Conservation (phyloP, 2,113 vertebrate species). For the Sorex araneus region DNA sequence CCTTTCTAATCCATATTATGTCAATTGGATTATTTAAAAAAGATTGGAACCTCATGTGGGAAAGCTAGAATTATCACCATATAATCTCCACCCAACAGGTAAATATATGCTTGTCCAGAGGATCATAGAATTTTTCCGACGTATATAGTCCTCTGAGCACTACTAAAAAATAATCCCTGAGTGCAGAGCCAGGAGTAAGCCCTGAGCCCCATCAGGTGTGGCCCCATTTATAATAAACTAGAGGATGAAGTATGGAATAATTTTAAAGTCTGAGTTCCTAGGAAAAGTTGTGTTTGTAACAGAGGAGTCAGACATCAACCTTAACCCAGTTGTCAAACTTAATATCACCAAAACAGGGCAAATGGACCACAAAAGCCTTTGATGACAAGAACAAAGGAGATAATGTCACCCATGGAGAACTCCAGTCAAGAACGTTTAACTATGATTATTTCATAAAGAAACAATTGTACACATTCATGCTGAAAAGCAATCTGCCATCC, state of each 20-base stretch:
- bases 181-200: too few species aligned
- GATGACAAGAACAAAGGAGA: not conserved
- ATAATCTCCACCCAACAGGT: not conserved
- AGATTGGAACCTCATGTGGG: not conserved
- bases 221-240: not conserved
- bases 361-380: not conserved
- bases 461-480: not conserved
- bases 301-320: not conserved
- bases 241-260: not conserved
- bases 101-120: not conserved
- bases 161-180: too few species aligned
- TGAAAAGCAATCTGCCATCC: not conserved
- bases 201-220: too few species aligned
- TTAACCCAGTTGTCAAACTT: conserved; percentile 23
- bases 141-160: too few species aligned
- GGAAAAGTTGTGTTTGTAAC: not conserved
- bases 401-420: not conserved
- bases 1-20: not conserved
- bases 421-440: not conserved
- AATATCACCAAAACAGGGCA: not conserved
- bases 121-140: not conserved
- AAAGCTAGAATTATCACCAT: not conserved
- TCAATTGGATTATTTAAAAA: not conserved
- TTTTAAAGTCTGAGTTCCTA: conserved; percentile 1
- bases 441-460: not conserved